Evolutionary conservation across 2,113 vertebrate genomes (phyloP), one percentile per base, ranked within the genome.

Genomic region (Eupsittula cactorum): DNA sequence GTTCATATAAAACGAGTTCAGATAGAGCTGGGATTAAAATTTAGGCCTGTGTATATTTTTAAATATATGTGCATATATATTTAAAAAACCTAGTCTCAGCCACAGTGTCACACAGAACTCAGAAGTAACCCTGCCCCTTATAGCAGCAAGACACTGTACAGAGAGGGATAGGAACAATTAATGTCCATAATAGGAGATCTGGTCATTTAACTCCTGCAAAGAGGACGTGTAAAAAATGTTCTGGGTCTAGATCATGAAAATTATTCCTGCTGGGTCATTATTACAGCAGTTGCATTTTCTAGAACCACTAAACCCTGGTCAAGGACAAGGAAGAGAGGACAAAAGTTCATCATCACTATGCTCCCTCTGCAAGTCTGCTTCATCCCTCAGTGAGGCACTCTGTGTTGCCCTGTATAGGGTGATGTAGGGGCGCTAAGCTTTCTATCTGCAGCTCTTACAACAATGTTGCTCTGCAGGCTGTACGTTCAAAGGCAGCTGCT

Each of bases 311-410:
- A 80, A 53, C 8, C 2, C 17, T 4, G 3, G 10, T 46, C 47
- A 84, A 81, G 42, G 24, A 11, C 23, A 57, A 86, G 20, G 33
- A 63, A 68, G 2, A 29, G 4, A 71, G 6, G 81, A 70, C 11
- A 83, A 68, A 24, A 14, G 11, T 42, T 92, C 50, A 71, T 5
- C 39, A 75, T 64, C 55, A 13, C 42, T 67, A 14, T 59, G 6
- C 3, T 67, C n/a, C 50, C 6, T 50, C 25, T 69, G 13, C 14
- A 15, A 9, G 8, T 33, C 41, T 86, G 28, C 29, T 55, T 77
- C 35, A 80, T 3, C 5, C 13, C 5, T 6, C 10, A 9, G 13
- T 13, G 37, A 25, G 13, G 14, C 25, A 28, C 8, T 0, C 2
- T 23, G 11, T 52, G 35, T 42, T 39, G 19, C n/a, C 75, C 62